phyloP scores from a whole-genome alignment of 2,797 vertebrate genomes.

The Danio aesculapii region DNA sequence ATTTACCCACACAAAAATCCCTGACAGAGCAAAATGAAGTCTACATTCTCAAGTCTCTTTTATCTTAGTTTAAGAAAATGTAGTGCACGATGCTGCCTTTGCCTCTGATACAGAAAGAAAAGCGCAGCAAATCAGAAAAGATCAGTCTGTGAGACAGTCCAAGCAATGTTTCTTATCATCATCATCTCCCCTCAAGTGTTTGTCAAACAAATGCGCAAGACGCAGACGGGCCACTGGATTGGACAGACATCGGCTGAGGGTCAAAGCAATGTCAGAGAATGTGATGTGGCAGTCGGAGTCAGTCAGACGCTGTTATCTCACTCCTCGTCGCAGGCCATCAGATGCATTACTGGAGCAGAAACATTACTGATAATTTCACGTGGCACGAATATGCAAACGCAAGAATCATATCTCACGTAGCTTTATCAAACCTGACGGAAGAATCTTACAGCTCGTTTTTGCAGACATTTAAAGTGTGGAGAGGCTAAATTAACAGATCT shows the following conservation, averaged over 20 bases:
- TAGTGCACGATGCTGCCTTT: not conserved
- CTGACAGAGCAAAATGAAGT: conserved; percentile 35
- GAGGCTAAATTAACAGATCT: not conserved
- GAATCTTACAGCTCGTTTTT: not conserved
- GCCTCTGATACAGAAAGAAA: conserved; percentile 1
- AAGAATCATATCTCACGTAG: not conserved
- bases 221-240: conserved; percentile 31
- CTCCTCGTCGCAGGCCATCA: not conserved
- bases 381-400: conserved; percentile 8
- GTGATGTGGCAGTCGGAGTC: conserved; percentile 41
- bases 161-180: conserved; percentile 33
- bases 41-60: conserved; percentile 37
- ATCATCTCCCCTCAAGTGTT: conserved; percentile 41
- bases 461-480: not conserved
- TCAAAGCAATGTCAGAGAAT: conserved; percentile 35
- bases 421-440: not conserved
- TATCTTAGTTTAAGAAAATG: conserved; percentile 34
- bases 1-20: conserved; percentile 29
- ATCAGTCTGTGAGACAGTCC: conserved; percentile 40
- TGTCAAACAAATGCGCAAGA: conserved; percentile 47
- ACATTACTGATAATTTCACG: conserved; percentile 5
- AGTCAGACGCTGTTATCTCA: conserved; percentile 34
- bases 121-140: conserved; percentile 41
- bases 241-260: conserved; percentile 44
- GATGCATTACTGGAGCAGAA: conserved; percentile 37